Evolutionary conservation across 2,888 invertebrate genomes (phyloP).

Genomic region (Polylopha cassiicola): DNA sequence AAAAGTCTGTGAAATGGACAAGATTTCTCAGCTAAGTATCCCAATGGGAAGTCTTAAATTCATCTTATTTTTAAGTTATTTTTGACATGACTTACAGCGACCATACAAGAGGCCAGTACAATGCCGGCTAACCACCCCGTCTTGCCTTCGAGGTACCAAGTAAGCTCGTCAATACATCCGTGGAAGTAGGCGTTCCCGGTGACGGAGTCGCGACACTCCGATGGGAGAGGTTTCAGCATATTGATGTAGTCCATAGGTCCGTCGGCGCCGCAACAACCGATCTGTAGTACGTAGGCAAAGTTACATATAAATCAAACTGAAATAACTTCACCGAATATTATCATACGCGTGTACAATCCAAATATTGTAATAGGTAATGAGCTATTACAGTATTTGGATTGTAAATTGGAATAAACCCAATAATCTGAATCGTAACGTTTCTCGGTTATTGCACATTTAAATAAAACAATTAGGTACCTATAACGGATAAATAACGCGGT

Average conservation of each 20-base stretch:
- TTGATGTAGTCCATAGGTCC: constrained; percentile 89
- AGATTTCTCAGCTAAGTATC: constrained; percentile 20
- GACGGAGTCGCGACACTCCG: constrained; percentile 90
- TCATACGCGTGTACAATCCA: too few species aligned
- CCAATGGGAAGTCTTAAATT: constrained; percentile 21
- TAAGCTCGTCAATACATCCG: constrained; percentile 91
- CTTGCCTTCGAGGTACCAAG: constrained; percentile 91
- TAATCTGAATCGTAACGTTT: too few species aligned
- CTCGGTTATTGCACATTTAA: too few species aligned
- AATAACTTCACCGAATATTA: too few species aligned
- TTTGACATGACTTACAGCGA: constrained; percentile 80
- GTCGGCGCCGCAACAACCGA: constrained; percentile 93
- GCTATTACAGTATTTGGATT: too few species aligned
- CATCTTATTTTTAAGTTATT: constrained; percentile 3
- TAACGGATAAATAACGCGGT: too few species aligned
- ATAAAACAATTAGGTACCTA: too few species aligned
- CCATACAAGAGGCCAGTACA: constrained; percentile 84
- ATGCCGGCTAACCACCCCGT: constrained; percentile 90
- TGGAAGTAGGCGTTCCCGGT: constrained; percentile 93
- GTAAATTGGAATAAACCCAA: too few species aligned
- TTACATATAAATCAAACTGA: background rate
- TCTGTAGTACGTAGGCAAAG: constrained; percentile 61
- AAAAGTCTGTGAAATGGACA: constrained; percentile 13
- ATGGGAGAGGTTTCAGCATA: constrained; percentile 86
- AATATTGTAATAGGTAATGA: too few species aligned